Base-by-base conservation (phyloP, 2,113 vertebrate genomes). In the Gallinago paraguaiae region DNA sequence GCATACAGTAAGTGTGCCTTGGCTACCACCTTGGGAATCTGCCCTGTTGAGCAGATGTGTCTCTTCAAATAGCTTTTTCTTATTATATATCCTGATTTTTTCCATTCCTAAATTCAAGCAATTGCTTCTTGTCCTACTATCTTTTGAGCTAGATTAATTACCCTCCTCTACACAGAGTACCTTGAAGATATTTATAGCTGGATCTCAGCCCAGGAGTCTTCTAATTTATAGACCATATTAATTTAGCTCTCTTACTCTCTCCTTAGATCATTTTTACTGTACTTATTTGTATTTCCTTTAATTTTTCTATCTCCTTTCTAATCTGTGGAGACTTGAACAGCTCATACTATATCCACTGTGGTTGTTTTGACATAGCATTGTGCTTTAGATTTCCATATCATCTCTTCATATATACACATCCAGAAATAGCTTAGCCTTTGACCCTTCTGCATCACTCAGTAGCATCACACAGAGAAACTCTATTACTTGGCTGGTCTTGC, bases 131-230 rank as follows among this genome's bases (percentile, higher is more conserved):
- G 67, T 91, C 80, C 85, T 94, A n/a, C 81, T 83, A 0, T 82
- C 72, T 92, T 94, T 87, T 78, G 69, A 94, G 93, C 43, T 53
- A 74, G 81, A 94, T 91, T 85, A 92, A 90, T 91, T 90, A 53
- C 54, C 71, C 91, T 76, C 79, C 54, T 83, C 64, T 93, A 50
- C 70, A 68, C 48, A 24, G 17, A 84, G 30, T 83, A 92, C 87
- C 69, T 93, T 35, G 63, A 77, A 89, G 89, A 70, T 92, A 85
- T 92, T 94, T 96, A 68, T 88, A 89, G 69, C 56, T 94, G 68
- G 82, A 95, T 86, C 53, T 76, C 70, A 70, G 91, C 91, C 84
- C 86, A 86, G 65, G 69, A 89, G 75, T 77, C 50, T 88, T 92
- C 50, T 95, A 46, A 39, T 92, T 95, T 95, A 43, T 88, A 93